Evolutionary conservation across 2,888 invertebrate genomes (phyloP).

Genomic region (Neoascia interrupta): DNA sequence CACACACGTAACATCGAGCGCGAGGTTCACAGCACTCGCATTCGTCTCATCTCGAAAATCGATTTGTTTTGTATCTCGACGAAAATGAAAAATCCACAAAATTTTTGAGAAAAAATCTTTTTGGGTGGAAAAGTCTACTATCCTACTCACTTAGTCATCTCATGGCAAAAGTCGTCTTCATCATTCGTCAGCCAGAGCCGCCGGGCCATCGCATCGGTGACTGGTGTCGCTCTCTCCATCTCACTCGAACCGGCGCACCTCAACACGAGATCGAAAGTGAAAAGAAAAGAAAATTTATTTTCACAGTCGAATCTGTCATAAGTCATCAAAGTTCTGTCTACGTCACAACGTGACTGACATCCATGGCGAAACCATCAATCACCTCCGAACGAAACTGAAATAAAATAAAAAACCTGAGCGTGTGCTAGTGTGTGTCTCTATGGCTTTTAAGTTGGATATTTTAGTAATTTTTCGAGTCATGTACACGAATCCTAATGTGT

Average conservation of each 20-base stretch:
- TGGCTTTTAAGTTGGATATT: slow-evolving; percentile 53
- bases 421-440: too few species aligned
- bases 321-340: slow-evolving; percentile 63
- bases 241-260: neutral
- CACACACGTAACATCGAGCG: slow-evolving; percentile 7
- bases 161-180: too few species aligned
- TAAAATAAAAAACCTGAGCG: too few species aligned
- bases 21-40: too few species aligned
- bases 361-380: slow-evolving; percentile 67
- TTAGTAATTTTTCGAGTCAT: slow-evolving; percentile 27
- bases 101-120: too few species aligned
- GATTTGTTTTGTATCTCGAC: slow-evolving; percentile 8
- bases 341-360: slow-evolving; percentile 65
- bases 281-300: neutral
- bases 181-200: too few species aligned
- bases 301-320: slow-evolving; percentile 43
- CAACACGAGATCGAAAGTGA: neutral
- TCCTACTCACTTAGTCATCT: slow-evolving; percentile 45
- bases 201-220: too few species aligned
- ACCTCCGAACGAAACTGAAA: slow-evolving; percentile 50
- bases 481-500: too few species aligned
- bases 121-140: slow-evolving; percentile 20
- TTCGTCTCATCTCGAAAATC: too few species aligned
- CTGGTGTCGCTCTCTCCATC: neutral
- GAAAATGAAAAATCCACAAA: too few species aligned